Base-by-base conservation (phyloP, 2,113 vertebrate genomes). In the Leucosticte australis region DNA sequence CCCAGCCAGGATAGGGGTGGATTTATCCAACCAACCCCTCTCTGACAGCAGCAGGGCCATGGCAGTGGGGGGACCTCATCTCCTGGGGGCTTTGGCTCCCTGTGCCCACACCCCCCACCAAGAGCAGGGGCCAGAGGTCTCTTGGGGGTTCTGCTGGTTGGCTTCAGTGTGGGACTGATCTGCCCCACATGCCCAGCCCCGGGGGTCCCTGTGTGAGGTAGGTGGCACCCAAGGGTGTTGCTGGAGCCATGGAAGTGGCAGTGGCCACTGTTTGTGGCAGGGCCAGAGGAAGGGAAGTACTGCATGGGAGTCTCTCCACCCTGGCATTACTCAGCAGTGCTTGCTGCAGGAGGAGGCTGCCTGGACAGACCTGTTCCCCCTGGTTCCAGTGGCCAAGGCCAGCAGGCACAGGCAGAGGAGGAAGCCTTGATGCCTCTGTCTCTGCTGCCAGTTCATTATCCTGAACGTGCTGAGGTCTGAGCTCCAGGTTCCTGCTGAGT, bases 361-460 rank as follows among this genome's bases (percentile, higher is more conserved):
- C 95, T 59, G 12, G 83, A 47, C 89, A 83, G 96, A 96, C 94
- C 92, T 94, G 95, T 96, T 95, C 60, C 88, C 63, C 83, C 35
- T 93, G 60, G 70, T 94, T 95, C 14, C 50, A 14, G 44, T 8
- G 30, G 30, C 69, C 47, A 27, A 87, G 68, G 67, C 85, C 67
- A 53, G 69, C 3, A 3, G 76, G 33, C 31, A 42, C 68, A 79
- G 59, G 75, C 2, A 3, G 55, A 55, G 67, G 63, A 62, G 55
- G 74, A 89, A 84, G 55, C 77, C 82, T 74, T 2, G 0, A 14
- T 89, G 75, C 26, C 21, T 47, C 17, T 63, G 37, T 49, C 74
- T 77, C 49, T 87, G 63, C 63, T 91, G 75, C 57, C 5, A 1
- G 26, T 69, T 94, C 11, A 0, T 65, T 42, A 46, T 75, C 87